These are phyloP conservation scores for Cavia aperea DNA, from an alignment of 2,113 vertebrate species.

Conservation along the genomic window DNA sequence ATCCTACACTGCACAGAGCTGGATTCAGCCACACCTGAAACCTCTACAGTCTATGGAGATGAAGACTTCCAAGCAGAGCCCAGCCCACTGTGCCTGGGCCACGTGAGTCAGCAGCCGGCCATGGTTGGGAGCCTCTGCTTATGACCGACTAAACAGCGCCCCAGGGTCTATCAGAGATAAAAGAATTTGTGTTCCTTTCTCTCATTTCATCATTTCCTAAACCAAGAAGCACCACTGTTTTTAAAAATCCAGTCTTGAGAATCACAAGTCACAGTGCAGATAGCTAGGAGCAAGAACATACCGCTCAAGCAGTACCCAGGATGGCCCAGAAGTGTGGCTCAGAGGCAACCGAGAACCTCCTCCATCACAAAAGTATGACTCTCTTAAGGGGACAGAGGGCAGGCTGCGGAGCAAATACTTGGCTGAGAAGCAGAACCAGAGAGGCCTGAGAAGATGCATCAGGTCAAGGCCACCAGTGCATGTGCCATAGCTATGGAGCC, in stretches of 20 bases:
- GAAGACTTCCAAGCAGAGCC: background rate
- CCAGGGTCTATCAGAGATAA: slow-evolving; percentile 15
- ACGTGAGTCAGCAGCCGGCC: background rate
- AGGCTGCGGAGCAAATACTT: background rate
- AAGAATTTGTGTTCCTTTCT: background rate
- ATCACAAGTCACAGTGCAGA: background rate
- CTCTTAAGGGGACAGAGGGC: too few relatives aligned
- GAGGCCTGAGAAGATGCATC: background rate
- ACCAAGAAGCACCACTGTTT: background rate
- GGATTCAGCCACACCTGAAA: background rate
- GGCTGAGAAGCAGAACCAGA: background rate
- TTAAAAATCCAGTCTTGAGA: background rate
- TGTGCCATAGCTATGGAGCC: background rate
- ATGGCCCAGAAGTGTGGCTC: background rate
- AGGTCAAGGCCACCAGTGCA: background rate
- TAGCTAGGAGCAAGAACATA: background rate
- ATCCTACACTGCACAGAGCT: background rate
- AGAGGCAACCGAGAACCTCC: too few relatives aligned
- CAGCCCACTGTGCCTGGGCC: background rate
- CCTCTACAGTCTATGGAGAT: background rate
- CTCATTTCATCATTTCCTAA: background rate
- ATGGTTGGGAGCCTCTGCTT: background rate
- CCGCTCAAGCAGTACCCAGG: background rate
- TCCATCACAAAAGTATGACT: background rate
- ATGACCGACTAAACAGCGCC: background rate